Evolutionary conservation across 2,888 invertebrate genomes (phyloP).

Genomic region (Alloscopus bannaensis): DNA sequence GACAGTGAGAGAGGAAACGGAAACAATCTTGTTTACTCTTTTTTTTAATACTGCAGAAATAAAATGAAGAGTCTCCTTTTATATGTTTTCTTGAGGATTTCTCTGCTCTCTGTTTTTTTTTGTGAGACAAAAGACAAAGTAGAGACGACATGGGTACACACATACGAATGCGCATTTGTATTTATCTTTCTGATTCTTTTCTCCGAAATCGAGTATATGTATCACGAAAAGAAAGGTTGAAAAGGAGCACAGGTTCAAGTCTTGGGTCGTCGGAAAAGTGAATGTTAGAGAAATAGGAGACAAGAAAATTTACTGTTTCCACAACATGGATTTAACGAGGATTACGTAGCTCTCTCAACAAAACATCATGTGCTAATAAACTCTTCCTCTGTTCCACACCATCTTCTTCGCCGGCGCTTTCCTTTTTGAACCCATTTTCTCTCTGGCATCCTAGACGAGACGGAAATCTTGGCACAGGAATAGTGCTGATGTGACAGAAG

Average conservation of each 20-base stretch:
- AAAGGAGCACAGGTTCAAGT: conserved; percentile 7
- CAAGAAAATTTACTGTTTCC: conserved; percentile 26
- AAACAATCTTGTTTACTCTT: conserved; percentile 40
- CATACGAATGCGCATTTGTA: neutral
- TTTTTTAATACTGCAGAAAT: conserved; percentile 26
- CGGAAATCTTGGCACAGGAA: conserved; percentile 20
- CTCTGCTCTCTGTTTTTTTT: conserved; percentile 1
- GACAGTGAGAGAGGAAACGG: conserved; percentile 40
- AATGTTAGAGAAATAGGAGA: neutral
- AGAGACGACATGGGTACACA: neutral
- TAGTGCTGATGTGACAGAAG: neutral
- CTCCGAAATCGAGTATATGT: neutral
- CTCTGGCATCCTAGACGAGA: neutral
- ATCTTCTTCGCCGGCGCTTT: neutral
- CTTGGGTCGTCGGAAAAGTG: conserved; percentile 14
- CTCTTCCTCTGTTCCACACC: conserved; percentile 12
- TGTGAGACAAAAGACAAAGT: conserved; percentile 19
- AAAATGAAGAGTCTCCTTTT: conserved; percentile 18
- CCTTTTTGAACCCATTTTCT: neutral
- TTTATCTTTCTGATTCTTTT: conserved; percentile 10
- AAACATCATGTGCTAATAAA: conserved; percentile 29
- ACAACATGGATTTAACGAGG: conserved; percentile 22
- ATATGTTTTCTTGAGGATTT: neutral
- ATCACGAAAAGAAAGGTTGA: conserved; percentile 1
- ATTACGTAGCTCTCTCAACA: conserved; percentile 22